A percentile compares a stretch with the other conserved stretches of the same genome.
phyloP scores from a whole-genome alignment of 2,113 vertebrate genomes.

The Nymphicus hollandicus region DNA sequence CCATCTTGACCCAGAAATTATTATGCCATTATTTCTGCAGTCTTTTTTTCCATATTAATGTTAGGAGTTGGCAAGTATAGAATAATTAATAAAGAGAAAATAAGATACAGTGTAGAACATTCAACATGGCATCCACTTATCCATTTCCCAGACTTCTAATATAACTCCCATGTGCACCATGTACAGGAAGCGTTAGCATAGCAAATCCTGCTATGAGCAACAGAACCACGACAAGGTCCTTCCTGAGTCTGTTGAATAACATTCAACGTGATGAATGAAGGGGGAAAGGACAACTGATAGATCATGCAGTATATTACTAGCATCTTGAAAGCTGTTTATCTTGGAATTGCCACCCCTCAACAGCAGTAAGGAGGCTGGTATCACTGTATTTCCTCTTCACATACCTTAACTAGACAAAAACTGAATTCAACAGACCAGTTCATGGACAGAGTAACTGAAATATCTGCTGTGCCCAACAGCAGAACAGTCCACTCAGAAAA shows the following conservation, averaged over 20 bases:
- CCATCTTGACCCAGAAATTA: neutral
- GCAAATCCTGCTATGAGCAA: slow-evolving; percentile 33
- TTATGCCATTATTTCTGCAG: neutral
- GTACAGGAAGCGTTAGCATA: slow-evolving; percentile 31
- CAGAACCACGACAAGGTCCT: slow-evolving; percentile 47
- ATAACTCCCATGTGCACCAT: neutral
- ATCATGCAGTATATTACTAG: neutral
- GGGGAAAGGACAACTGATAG: neutral
- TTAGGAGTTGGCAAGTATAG: neutral
- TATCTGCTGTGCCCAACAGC: neutral
- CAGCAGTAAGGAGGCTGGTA: neutral
- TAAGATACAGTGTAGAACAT: neutral
- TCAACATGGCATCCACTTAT: neutral
- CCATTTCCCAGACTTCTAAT: neutral
- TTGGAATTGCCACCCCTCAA: neutral
- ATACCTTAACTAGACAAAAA: neutral
- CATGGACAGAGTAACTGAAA: neutral
- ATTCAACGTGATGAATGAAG: neutral
- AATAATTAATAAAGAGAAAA: neutral
- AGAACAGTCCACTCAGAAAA: neutral
- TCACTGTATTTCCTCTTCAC: neutral
- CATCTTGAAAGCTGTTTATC: neutral
- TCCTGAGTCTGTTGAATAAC: slow-evolving; percentile 15
- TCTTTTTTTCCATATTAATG: neutral
- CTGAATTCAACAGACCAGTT: neutral